Conservation (phyloP, 2,113 vertebrate species). For the Oreamnos americanus region DNA sequence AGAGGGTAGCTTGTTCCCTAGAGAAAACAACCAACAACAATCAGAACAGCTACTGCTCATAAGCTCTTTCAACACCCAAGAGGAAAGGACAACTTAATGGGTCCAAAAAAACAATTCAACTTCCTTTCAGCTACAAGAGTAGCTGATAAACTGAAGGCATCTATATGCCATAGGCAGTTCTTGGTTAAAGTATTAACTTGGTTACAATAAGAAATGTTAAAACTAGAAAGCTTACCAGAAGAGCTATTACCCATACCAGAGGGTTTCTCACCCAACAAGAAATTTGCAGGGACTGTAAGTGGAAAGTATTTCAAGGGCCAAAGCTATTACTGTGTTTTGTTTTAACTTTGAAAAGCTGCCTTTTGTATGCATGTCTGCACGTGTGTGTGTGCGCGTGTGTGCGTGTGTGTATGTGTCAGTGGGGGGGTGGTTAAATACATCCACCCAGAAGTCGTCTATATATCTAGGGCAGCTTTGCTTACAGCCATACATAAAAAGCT, state of each 20-base stretch:
- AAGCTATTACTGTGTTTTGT: not conserved
- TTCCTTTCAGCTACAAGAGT: slow-evolving; percentile 56
- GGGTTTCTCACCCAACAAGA: not conserved
- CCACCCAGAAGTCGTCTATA: not conserved
- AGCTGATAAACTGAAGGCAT: slow-evolving; percentile 29
- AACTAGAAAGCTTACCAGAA: slow-evolving; percentile 3
- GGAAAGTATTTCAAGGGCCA: not conserved
- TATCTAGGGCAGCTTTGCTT: not conserved
- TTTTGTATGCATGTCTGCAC: not conserved
- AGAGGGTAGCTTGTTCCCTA: slow-evolving; percentile 78
- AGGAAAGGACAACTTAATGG: slow-evolving; percentile 69
- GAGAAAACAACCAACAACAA: slow-evolving; percentile 79
- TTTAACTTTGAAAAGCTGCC: slow-evolving; percentile 11
- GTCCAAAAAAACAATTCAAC: slow-evolving; percentile 54
- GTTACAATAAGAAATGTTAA: slow-evolving; percentile 43
- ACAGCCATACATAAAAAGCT: not conserved
- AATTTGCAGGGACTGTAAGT: slow-evolving; percentile 3
- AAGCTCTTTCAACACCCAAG: slow-evolving; percentile 72
- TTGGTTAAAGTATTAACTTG: slow-evolving; percentile 25
- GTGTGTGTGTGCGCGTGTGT: not conserved
- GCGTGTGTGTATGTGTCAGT: too few species aligned
- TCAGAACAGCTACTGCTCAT: slow-evolving; percentile 77
- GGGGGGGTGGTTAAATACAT: not conserved
- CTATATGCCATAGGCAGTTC: not conserved
- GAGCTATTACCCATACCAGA: not conserved